These are phyloP conservation scores for Epistrophe eligans DNA, from an alignment of 2,888 invertebrate genomes.

Conservation along the genomic window DNA sequence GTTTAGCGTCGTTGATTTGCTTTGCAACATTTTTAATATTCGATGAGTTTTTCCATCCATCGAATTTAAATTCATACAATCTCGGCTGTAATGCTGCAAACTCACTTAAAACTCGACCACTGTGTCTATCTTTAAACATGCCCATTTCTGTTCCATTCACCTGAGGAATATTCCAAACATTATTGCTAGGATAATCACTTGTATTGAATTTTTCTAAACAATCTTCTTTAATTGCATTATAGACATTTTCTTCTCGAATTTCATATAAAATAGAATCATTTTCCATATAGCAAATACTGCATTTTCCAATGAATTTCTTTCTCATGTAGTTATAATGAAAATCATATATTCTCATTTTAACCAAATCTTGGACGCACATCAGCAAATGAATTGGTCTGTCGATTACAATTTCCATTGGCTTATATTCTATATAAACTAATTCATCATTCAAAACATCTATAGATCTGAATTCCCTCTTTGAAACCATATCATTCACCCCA, in stretches of 20 bases:
- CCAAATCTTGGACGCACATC: neutral
- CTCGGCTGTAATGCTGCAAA: neutral
- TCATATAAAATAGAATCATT: neutral
- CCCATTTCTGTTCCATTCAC: neutral
- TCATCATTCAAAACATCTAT: neutral
- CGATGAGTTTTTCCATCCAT: neutral
- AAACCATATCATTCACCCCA: neutral
- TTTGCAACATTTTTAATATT: neutral
- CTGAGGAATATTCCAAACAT: neutral
- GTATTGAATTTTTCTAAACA: neutral
- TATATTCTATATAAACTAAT: neutral
- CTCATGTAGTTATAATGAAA: neutral
- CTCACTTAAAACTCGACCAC: neutral
- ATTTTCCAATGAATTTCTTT: neutral
- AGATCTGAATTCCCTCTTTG: neutral
- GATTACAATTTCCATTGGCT: neutral
- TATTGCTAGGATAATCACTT: neutral
- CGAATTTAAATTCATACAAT: neutral
- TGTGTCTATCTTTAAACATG: neutral
- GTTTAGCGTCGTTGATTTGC: neutral
- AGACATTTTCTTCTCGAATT: neutral
- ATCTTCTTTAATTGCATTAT: neutral
- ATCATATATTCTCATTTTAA: neutral
- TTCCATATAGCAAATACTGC: neutral
- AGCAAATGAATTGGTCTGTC: neutral